Evolutionary conservation across 92 coral and sea anemone genomes (phyloP), one percentile per base, ranked within the genome.

Genomic region (Pocillopora meandrina): DNA sequence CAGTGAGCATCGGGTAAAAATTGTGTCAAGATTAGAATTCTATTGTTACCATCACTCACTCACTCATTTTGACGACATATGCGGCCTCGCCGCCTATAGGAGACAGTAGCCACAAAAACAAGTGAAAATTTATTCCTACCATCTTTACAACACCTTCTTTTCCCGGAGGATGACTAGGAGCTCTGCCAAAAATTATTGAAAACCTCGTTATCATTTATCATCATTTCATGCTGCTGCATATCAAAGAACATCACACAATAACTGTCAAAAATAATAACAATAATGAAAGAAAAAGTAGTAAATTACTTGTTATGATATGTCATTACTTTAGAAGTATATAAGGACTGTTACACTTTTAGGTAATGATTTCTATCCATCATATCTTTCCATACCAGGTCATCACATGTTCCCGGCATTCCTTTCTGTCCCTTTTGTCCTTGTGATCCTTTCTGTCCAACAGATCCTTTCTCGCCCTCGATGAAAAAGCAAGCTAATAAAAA

Each of bases 341-440:
- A 42, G 52, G 52, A 7, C 0, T 42, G 8, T 42, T 42, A 31
- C 55, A 33, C 1, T 19, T 6, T 67, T 20, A 1, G 12, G 13
- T 31, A 3, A 59, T 57, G 1, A 13, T 68, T 6, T 19, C 20
- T 0, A 10, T 1, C 61, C 26, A 42, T 0, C 14, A 20, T 72
- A 2, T 55, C n/a, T 56, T 75, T 21, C 9, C 9, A 1, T 49
- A 67, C 76, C 84, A 23, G 66, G 23, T 6, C 1, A 34, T 59
- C 67, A 55, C 76, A 67, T 56, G 64, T 80, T 80, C 84, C 84
- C 58, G 77, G 76, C 76, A 80, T 33, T 56, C 84, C 76, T 67
- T 59, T 80, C 76, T 26, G 65, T 26, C 84, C 84, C 15, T 68
- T 56, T 68, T 23, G 56, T 19, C 82, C 72, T 2, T 20, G 82